These are phyloP conservation scores for Lampris incognitus DNA, from an alignment of 2,113 vertebrate species.

Conservation along the genomic window DNA sequence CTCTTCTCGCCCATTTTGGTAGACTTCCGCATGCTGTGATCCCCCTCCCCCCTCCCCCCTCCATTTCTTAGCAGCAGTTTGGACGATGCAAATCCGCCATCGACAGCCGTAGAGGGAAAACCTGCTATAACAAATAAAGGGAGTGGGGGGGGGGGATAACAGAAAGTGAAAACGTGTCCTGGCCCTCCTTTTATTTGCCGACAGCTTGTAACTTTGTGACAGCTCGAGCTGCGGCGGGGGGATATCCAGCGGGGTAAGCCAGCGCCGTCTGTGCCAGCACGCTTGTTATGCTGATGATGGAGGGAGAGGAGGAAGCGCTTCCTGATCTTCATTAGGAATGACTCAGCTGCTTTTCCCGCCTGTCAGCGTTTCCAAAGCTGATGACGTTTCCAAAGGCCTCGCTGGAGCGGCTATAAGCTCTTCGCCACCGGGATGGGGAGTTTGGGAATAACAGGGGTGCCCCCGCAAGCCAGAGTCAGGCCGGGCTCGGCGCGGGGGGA, in stretches of 20 bases:
- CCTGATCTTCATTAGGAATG: conserved; percentile 81
- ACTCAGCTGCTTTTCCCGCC: conserved; percentile 77
- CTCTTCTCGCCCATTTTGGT: background rate
- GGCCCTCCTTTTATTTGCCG: conserved; percentile 62
- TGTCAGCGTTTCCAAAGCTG: conserved; percentile 77
- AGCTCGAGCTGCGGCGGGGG: conserved; percentile 63
- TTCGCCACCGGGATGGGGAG: conserved; percentile 54
- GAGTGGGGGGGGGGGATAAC: conserved; percentile 17
- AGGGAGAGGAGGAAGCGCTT: conserved; percentile 68
- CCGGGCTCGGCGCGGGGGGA: too few species aligned
- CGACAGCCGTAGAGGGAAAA: conserved; percentile 8
- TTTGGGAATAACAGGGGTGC: background rate
- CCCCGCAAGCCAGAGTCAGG: too few species aligned
- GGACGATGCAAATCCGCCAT: conserved; percentile 39
- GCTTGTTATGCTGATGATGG: conserved; percentile 77
- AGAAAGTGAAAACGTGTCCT: conserved; percentile 50
- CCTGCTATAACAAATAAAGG: conserved; percentile 55
- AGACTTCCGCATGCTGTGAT: too few species aligned
- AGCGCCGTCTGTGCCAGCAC: conserved; percentile 66
- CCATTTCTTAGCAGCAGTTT: conserved; percentile 13
- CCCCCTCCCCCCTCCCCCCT: background rate
- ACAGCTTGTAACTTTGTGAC: conserved; percentile 71
- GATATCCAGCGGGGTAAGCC: conserved; percentile 67
- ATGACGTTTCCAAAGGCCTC: conserved; percentile 63
- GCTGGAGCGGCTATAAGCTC: conserved; percentile 51